Base-by-base conservation (phyloP, 2,888 invertebrate species). In the Acleris emargana region DNA sequence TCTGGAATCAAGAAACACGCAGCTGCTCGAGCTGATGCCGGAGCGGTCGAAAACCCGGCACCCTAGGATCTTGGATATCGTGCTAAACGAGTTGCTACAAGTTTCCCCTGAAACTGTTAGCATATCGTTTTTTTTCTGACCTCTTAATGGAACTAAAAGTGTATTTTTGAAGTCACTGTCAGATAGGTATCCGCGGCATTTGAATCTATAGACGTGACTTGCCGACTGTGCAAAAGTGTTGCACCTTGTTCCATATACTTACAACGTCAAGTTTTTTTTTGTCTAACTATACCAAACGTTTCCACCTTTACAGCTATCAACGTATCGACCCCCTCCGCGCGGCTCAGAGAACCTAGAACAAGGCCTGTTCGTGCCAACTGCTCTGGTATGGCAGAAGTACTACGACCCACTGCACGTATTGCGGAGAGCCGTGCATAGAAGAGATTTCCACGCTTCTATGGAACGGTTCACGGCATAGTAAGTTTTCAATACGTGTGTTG, bases 391-490 rank as follows among this genome's bases (percentile, higher is more conserved):
- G 99, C 96, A 97, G 83, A 94, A 95, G 71, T 95, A 97, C 79
- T 99, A 97, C 86, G 98, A 99, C 90, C 99, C 99, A 0, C 94
- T 99, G 64, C 98, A 99, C 86, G 97, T 98, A 28, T 89, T 98
- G 64, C 89, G 99, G 0, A 93, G 99, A 72, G 97, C 98, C 25
- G 97, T 99, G 6, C 98, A 99, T 86, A 91, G 98, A 58, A 94
- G 97, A 69, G 98, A 99, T 85, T 98, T 98, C 87, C 99, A 99
- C 86, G 95, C 96, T 11, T 97, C 98, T 16, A 96, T 99, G 95
- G 99, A 99, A 87, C 94, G 99, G 76, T 99, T 97, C 82, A 96
- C 97, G 0, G 95, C 97, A 73, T 97, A 96, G 97, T 97, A 84
- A 94, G 96, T 94, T 43, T 77, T 1, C 5, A 55, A 18, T 20